These are phyloP conservation scores for Scaptodrosophila lebanonensis DNA, from an alignment of 1,140 invertebrate genomes.

Conservation along the genomic window DNA sequence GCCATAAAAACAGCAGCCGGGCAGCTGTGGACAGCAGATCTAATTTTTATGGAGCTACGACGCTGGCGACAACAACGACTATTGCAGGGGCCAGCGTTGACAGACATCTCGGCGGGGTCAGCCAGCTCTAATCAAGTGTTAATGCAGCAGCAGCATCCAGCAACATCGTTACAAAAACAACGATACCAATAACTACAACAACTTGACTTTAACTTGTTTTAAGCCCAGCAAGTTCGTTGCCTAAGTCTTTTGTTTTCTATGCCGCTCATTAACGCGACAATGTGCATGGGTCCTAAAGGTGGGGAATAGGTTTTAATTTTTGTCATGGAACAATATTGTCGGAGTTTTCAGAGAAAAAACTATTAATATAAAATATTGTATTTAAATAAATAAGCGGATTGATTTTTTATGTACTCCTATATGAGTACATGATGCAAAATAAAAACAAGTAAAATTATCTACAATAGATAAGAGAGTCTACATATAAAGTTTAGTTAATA, in stretches of 20 bases:
- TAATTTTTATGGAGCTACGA: constrained; percentile 61
- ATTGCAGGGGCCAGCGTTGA: constrained; percentile 56
- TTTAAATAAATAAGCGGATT: no score
- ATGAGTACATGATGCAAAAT: no score
- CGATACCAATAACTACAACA: constrained; percentile 11
- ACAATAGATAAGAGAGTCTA: no score
- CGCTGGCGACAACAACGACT: no score
- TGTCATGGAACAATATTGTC: no score
- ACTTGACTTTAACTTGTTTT: constrained; percentile 10
- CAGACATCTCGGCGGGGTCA: constrained; percentile 73
- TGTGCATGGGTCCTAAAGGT: no score
- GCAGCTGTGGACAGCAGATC: constrained; percentile 23
- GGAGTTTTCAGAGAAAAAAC: no score
- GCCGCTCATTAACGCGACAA: constrained; percentile 1
- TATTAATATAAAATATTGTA: no score
- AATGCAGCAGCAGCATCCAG: constrained; percentile 21
- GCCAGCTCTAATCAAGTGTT: constrained; percentile 32
- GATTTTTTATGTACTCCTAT: no score
- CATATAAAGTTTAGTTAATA: no score
- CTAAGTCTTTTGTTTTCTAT: constrained; percentile 38
- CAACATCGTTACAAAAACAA: constrained; percentile 12
- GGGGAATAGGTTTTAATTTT: no score
- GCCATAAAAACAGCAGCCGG: constrained; percentile 58
- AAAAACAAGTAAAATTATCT: no score
- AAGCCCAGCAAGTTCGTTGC: constrained; percentile 60